Base-by-base conservation (phyloP, 2,113 vertebrate species). In the Poecilia latipinna region DNA sequence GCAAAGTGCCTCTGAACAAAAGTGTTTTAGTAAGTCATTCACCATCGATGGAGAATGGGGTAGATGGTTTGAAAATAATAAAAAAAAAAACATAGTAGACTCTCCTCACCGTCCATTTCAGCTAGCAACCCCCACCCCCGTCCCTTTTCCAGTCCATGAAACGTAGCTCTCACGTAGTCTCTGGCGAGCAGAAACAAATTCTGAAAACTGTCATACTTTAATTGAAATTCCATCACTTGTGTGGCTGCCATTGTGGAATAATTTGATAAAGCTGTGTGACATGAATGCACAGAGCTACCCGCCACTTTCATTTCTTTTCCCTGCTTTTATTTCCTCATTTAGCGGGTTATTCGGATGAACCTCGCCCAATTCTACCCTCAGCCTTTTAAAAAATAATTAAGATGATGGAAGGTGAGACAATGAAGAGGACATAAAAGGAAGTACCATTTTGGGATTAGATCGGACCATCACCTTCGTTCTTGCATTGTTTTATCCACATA, bases 151-250 rank as follows among this genome's bases (percentile, higher is more conserved):
- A 57, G 19, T 64, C 29, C 65, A 54, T 70, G 61, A 79, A 75
- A 83, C 60, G 2, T 77, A 83, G 75, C 70, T 68, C 67, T 69
- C 62, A 44, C 73, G 17, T 7, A 66, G 74, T 79, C 78, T 86
- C 72, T 70, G n/a, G 61, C 10, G 22, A 70, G 72, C 80, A 83
- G 83, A 90, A 92, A 91, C 90, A 91, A 69, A 89, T 93, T 90
- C 78, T 72, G 70, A 90, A 91, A 91, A 89, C 88, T 91, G 92
- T 92, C 92, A 92, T 83, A 88, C 61, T 91, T 91, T 92, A 93
- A 93, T 92, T 92, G 87, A 92, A 94, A 92, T 93, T 90, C 91
- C 90, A 91, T 90, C 91, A 91, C 90, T 90, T 86, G 78, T 88
- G 89, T 82, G 77, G 83, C 81, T 82, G 81, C 89, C 77, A 83